These are phyloP conservation scores for Chymomyza procnemis DNA, from an alignment of 2,888 invertebrate species.

Conservation along the genomic window DNA sequence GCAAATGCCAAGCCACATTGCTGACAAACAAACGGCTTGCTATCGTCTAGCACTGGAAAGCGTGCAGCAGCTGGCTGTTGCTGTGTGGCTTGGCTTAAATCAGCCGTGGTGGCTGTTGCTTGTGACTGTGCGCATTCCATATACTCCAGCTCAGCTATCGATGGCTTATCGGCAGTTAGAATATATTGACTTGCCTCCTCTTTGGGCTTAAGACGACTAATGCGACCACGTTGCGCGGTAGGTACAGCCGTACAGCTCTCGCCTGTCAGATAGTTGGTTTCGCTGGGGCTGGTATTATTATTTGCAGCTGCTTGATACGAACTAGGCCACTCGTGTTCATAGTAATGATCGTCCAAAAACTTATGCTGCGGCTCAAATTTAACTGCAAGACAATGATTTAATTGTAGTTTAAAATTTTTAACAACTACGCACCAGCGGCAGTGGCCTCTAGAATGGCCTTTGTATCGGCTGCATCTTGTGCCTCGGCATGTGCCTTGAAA, in stretches of 20 bases:
- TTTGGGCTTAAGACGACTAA: conserved; percentile 73
- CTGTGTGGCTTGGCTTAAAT: conserved; percentile 23
- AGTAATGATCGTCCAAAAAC: conserved; percentile 72
- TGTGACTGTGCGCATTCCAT: conserved; percentile 41
- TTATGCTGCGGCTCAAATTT: conserved; percentile 52
- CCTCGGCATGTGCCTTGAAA: conserved; percentile 88
- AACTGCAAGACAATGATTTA: conserved; percentile 15
- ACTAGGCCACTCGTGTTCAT: conserved; percentile 74
- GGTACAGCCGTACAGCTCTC: conserved; percentile 35
- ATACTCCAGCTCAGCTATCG: conserved; percentile 32
- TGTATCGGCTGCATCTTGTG: conserved; percentile 81
- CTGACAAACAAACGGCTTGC: conserved; percentile 89
- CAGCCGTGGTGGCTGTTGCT: conserved; percentile 32
- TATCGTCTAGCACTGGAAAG: conserved; percentile 84
- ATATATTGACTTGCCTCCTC: conserved; percentile 71
- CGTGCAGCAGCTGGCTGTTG: conserved; percentile 30
- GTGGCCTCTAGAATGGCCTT: conserved; percentile 31
- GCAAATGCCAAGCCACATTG: conserved; percentile 88
- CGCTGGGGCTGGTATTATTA: neutral
- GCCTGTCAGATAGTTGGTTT: conserved; percentile 19
- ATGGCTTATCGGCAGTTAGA: conserved; percentile 54
- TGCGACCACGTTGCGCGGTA: conserved; percentile 58
- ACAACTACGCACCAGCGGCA: conserved; percentile 43
- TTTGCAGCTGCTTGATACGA: conserved; percentile 25
- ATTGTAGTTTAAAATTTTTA: neutral